Base-by-base conservation (phyloP, 2,797 vertebrate species). In the Sebastes aleutianus region DNA sequence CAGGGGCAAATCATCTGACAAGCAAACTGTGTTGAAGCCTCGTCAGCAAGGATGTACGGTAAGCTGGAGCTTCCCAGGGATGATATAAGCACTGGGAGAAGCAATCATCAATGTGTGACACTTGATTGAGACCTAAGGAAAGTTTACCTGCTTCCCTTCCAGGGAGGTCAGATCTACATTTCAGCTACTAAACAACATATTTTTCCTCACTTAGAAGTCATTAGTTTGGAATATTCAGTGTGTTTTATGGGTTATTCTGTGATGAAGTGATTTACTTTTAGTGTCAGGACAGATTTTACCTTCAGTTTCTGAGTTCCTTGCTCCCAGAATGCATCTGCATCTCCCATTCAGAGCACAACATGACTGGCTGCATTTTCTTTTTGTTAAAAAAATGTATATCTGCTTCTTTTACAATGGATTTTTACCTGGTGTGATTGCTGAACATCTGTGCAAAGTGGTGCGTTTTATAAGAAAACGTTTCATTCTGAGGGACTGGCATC, bases 11-110 rank as follows among this genome's bases (percentile, higher is more conserved):
- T 64, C 31, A 64, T 76, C 59, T 10, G 64, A 73, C 63, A 64
- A 61, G 56, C 54, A 50, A 10, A 13, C 22, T n/a, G 43, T 70
- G 50, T 68, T 34, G 50, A 39, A 76, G 77, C 85, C 47, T 73
- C 12, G 14, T 76, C 78, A 81, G 72, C 81, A 77, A 68, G 47
- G 56, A 64, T 39, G 39, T 12, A 36, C 31, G 1, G 39, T 62
- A 27, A 84, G 22, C 50, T 27, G 58, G 43, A 75, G 63, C 67
- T 50, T 9, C 70, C 53, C 58, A 63, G 22, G 68, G 68, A 56
- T 24, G 64, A 71, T 54, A 67, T 31, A 57, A 84, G 56, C 34
- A 53, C 53, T 3, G 56, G 34, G 29, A 16, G 53, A 68, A 26
- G 68, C 43, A 69, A 26, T 29, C 64, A 8, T 59, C 29, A 14